These are phyloP conservation scores for Charaxes varanes DNA, from an alignment of 1,140 invertebrate genomes.

Conservation along the genomic window DNA sequence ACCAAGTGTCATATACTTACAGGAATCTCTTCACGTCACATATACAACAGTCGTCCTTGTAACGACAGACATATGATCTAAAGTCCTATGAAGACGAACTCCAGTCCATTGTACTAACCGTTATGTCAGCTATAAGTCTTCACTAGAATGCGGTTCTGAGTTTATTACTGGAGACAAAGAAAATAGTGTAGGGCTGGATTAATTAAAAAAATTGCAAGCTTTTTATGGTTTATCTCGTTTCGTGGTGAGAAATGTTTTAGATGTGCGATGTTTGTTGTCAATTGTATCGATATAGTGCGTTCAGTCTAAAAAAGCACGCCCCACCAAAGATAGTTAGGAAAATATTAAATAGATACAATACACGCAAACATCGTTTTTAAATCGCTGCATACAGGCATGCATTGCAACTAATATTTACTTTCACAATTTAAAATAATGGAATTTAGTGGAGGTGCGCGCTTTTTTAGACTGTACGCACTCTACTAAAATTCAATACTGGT, in stretches of 20 bases:
- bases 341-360: too few relatives aligned
- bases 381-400: too few relatives aligned
- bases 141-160: slow-evolving; percentile 9
- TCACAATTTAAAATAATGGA: too few relatives aligned
- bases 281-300: too few relatives aligned
- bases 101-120: slow-evolving; percentile 15
- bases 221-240: too few relatives aligned
- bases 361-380: too few relatives aligned
- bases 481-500: background rate
- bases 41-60: slow-evolving; percentile 6
- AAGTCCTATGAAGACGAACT: slow-evolving; percentile 1
- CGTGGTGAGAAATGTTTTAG: background rate
- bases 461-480: too few relatives aligned
- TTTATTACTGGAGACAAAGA: slow-evolving; percentile 14
- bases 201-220: too few relatives aligned
- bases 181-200: slow-evolving; percentile 5
- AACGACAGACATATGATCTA: background rate
- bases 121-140: slow-evolving; percentile 19
- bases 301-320: too few relatives aligned
- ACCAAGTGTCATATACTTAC: slow-evolving; percentile 17
- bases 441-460: too few relatives aligned
- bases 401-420: too few relatives aligned
- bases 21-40: slow-evolving; percentile 6
- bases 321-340: too few relatives aligned
- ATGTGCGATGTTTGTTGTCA: background rate